Percentiles rank a stretch among this genome's conserved stretches.
These are phyloP conservation scores for Drosophila siamana DNA, from an alignment of 2,888 invertebrate species.

Conservation along the genomic window DNA sequence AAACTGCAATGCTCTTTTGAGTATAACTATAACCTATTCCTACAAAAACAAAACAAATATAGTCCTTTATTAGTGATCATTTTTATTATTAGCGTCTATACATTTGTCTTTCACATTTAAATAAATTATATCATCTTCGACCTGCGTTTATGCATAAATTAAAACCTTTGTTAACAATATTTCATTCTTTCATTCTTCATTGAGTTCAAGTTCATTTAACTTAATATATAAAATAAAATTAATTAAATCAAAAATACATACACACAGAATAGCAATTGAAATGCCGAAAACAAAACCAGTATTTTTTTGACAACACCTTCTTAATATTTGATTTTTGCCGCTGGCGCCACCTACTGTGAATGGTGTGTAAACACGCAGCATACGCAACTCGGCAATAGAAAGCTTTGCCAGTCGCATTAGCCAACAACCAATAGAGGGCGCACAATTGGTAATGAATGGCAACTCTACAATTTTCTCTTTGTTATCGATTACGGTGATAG, in stretches of 20 bases:
- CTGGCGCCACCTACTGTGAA: conserved; percentile 10
- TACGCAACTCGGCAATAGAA: neutral
- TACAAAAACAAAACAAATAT: too few relatives aligned
- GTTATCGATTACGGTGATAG: conserved; percentile 4
- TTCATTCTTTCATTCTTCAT: too few relatives aligned
- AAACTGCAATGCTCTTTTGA: too few relatives aligned
- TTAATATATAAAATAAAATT: neutral
- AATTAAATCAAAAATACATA: neutral
- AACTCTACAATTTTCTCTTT: neutral
- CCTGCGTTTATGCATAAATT: too few relatives aligned
- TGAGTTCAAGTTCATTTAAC: neutral
- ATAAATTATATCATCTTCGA: too few relatives aligned
- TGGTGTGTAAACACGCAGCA: neutral
- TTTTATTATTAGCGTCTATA: too few relatives aligned
- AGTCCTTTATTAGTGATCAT: too few relatives aligned
- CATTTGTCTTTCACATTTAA: too few relatives aligned
- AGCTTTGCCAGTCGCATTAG: neutral
- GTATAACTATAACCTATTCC: too few relatives aligned
- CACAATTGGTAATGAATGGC: neutral
- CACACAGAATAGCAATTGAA: neutral
- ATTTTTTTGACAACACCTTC: neutral
- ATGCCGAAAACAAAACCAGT: neutral
- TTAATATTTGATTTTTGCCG: neutral
- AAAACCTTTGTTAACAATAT: too few relatives aligned
- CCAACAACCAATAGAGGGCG: conserved; percentile 22